Base-by-base conservation (phyloP, 2,888 invertebrate species). In the Penaeus monodon region DNA sequence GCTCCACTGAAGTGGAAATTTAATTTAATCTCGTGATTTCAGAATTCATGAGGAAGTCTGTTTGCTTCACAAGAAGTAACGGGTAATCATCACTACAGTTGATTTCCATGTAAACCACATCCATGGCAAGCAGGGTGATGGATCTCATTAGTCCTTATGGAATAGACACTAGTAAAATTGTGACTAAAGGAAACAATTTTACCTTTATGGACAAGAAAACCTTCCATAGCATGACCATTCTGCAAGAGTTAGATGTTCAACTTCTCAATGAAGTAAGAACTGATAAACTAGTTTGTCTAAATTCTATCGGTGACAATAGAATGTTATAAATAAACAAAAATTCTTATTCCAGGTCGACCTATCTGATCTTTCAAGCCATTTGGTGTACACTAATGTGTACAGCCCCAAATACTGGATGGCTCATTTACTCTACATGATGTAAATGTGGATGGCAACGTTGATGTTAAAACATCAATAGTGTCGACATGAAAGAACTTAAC, bases 191-290 rank as follows among this genome's bases (percentile, higher is more conserved):
- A n/a, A 14, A 33, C 10, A n/a, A 74, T 10, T n/a, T 76, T 20
- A 82, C 74, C 6, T 82, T 82, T 63, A 44, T 64, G 20, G 74
- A 29, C 64, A 82, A 74, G 74, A 82, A 82, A 64, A 74, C 74
- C 4, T 82, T 82, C 65, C 12, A 17, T 1, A 64, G 20, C 12
- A 2, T 82, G 63, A 57, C 38, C n/a, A 22, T 82, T 4, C n/a
- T n/a, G 1, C 74, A 63, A 17, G 22, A 63, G 14, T 24, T 82
- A 64, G 63, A 38, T 64, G 44, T 63, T 3, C n/a, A 33, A 24
- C 63, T n/a, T 14, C 10, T 82, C 17, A 82, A 82, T 27, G 57
- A 57, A 24, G 82, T 82, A 44, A 82, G 82, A n/a, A 33, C 17
- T 57, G 4, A 0, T 57, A 6, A n/a, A 3, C 33, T 38, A 38